These are phyloP conservation scores for Drepana falcataria DNA, from an alignment of 2,888 invertebrate genomes.

Conservation along the genomic window DNA sequence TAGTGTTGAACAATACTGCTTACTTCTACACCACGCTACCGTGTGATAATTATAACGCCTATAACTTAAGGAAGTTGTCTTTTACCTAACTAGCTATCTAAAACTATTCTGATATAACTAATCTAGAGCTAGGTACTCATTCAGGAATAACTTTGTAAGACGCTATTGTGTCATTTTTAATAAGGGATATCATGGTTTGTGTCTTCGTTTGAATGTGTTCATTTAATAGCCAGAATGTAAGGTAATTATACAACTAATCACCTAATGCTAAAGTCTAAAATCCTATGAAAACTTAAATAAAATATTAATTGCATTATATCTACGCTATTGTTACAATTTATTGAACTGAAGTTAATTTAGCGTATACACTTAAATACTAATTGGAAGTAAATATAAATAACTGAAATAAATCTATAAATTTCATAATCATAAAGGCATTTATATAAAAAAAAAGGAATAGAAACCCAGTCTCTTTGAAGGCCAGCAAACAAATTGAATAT, in stretches of 20 bases:
- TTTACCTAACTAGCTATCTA: background rate
- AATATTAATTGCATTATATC: slow-evolving; percentile 3
- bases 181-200: background rate
- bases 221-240: slow-evolving; percentile 5
- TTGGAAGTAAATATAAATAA: background rate
- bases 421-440: slow-evolving; percentile 4
- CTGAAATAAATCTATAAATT: background rate
- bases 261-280: slow-evolving; percentile 8
- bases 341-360: background rate
- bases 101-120: background rate
- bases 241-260: slow-evolving; percentile 34
- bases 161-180: background rate
- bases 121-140: too few relatives aligned
- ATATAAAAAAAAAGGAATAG: slow-evolving; percentile 39
- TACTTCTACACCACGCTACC: background rate
- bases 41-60: background rate
- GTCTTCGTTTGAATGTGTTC: background rate
- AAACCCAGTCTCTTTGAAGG: slow-evolving; percentile 48
- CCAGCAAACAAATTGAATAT: slow-evolving; percentile 8
- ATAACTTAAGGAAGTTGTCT: background rate
- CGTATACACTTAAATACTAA: background rate
- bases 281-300: slow-evolving; percentile 5
- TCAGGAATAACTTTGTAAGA: too few relatives aligned
- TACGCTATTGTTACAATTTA: background rate
- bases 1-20: background rate